Evolutionary conservation across 2,888 invertebrate species (phyloP).

Genomic region (Nycteola revayana): DNA sequence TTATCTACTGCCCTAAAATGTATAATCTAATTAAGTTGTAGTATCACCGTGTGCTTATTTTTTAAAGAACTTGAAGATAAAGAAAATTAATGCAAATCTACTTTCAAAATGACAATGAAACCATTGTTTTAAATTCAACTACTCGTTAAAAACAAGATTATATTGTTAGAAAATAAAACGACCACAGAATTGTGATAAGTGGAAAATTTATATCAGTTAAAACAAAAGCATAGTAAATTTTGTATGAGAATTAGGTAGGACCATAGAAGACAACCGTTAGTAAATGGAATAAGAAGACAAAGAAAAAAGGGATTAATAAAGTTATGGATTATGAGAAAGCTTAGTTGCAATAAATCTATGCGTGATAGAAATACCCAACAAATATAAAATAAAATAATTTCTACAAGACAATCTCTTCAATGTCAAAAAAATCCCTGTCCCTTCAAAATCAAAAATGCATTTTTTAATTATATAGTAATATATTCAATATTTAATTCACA

Average conservation of each 20-base stretch:
- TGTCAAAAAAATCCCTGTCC: too few species aligned
- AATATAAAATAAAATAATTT: too few species aligned
- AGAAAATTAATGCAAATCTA: slow-evolving; percentile 9
- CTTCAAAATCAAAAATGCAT: too few species aligned
- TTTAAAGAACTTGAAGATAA: background rate
- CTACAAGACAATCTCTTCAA: too few species aligned
- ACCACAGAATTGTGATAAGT: slow-evolving; percentile 21
- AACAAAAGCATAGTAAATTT: slow-evolving; percentile 24
- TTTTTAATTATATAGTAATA: slow-evolving; percentile 17
- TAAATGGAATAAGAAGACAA: slow-evolving; percentile 42
- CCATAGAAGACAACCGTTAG: slow-evolving; percentile 42
- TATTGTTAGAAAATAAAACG: slow-evolving; percentile 25
- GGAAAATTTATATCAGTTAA: slow-evolving; percentile 28
- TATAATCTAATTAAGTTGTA: too few species aligned
- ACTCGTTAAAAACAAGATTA: slow-evolving; percentile 19
- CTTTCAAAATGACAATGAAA: slow-evolving; percentile 25
- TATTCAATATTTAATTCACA: slow-evolving; percentile 20
- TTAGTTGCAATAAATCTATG: too few species aligned
- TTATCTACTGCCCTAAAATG: too few species aligned
- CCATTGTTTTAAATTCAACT: slow-evolving; percentile 22
- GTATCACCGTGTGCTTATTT: background rate
- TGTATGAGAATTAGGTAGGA: slow-evolving; percentile 32
- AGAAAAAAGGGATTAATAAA: slow-evolving; percentile 43
- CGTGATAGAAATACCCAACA: too few species aligned
- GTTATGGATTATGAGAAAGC: slow-evolving; percentile 31